These are phyloP conservation scores for Alouatta palliata DNA, from an alignment of 2,113 vertebrate genomes.

Conservation along the genomic window DNA sequence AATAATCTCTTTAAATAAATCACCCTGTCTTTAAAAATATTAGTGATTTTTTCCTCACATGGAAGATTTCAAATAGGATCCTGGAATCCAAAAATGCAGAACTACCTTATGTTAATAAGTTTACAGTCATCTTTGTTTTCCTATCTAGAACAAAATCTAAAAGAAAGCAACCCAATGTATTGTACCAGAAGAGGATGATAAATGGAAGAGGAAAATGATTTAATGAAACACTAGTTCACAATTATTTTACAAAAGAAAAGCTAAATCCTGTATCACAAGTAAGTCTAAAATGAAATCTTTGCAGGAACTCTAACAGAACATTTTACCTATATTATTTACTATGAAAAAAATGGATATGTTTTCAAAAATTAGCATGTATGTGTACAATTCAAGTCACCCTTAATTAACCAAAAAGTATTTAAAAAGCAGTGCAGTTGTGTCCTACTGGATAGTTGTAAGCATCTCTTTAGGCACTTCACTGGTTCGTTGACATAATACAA, in stretches of 20 bases:
- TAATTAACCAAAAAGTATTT: slow-evolving; percentile 63
- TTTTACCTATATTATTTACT: slow-evolving; percentile 52
- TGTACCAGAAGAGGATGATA: slow-evolving; percentile 68
- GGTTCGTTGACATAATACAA: slow-evolving; percentile 84
- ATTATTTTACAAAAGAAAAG: slow-evolving; percentile 45
- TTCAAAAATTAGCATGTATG: slow-evolving; percentile 54
- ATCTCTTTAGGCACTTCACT: slow-evolving; percentile 88
- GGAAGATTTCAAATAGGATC: slow-evolving; percentile 74
- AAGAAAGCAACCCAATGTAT: slow-evolving; percentile 62
- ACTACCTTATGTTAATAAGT: slow-evolving; percentile 43
- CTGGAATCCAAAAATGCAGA: slow-evolving; percentile 77
- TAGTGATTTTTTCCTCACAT: slow-evolving; percentile 68
- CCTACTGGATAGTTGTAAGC: slow-evolving; percentile 76
- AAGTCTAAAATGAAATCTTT: slow-evolving; percentile 58
- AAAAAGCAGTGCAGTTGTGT: slow-evolving; percentile 75
- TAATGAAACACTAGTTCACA: slow-evolving; percentile 50
- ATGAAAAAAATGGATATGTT: slow-evolving; percentile 41
- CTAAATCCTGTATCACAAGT: slow-evolving; percentile 29
- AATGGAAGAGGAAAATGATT: slow-evolving; percentile 57
- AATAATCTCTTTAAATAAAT: slow-evolving; percentile 69
- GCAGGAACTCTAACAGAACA: slow-evolving; percentile 60
- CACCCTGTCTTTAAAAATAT: slow-evolving; percentile 71
- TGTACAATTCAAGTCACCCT: slow-evolving; percentile 75
- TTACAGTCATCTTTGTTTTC: slow-evolving; percentile 79
- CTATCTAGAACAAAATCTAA: slow-evolving; percentile 67